These are phyloP conservation scores for Lytechinus pictus DNA, from an alignment of 35 echinoderm and acorn worm species.

Conservation along the genomic window DNA sequence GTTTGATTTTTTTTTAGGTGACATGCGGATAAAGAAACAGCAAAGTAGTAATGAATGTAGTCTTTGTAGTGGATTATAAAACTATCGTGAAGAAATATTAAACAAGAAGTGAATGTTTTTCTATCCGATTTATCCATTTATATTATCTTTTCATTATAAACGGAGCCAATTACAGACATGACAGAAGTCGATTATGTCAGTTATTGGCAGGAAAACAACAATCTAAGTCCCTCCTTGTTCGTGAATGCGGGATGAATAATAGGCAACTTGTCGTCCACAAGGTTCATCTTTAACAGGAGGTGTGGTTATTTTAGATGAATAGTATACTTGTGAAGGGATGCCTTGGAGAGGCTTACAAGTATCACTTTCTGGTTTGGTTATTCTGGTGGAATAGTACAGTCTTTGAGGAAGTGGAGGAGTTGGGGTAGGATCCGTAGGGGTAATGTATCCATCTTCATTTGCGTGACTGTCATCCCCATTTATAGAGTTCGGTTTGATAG, in stretches of 20 bases:
- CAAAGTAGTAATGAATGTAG: too few relatives aligned
- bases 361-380: neutral
- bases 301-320: neutral
- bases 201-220: too few relatives aligned
- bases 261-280: neutral
- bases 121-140: too few relatives aligned
- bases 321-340: neutral
- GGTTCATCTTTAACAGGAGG: neutral
- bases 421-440: neutral
- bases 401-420: neutral
- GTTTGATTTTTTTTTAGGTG: too few relatives aligned
- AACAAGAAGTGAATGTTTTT: too few relatives aligned
- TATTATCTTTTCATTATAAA: too few relatives aligned
- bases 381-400: neutral
- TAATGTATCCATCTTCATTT: neutral
- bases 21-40: too few relatives aligned
- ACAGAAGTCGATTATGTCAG: too few relatives aligned
- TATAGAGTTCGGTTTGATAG: neutral
- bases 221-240: neutral
- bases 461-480: neutral
- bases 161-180: too few relatives aligned
- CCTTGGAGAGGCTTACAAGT: neutral
- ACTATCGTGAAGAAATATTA: too few relatives aligned
- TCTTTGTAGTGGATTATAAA: too few relatives aligned
- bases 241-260: neutral